phyloP scores from a whole-genome alignment of 2,888 invertebrate genomes.

The Osmoderma eremita region DNA sequence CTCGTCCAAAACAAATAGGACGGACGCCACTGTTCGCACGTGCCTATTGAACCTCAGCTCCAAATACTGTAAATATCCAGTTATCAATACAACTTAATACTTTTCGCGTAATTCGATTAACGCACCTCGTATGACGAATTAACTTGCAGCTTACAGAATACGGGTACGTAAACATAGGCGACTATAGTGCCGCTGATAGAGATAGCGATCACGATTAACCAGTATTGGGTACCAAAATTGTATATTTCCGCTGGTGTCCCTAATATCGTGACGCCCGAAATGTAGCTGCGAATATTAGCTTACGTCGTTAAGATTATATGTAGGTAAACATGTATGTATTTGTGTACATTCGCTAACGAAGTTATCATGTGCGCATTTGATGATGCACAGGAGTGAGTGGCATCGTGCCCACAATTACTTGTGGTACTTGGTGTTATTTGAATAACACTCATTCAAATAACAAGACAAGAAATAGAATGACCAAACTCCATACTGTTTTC shows the following conservation, averaged over 20 bases:
- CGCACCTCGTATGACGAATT: slow-evolving; percentile 85
- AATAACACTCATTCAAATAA: no score
- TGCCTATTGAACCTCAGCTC: slow-evolving; percentile 79
- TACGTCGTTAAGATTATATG: background rate
- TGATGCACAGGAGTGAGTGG: no score
- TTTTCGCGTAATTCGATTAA: slow-evolving; percentile 46
- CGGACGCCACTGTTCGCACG: slow-evolving; percentile 78
- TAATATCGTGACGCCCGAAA: slow-evolving; percentile 87
- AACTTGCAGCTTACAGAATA: slow-evolving; percentile 80
- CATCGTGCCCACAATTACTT: no score
- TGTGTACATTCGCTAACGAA: no score
- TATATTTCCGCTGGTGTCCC: slow-evolving; percentile 90
- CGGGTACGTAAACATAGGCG: slow-evolving; percentile 79
- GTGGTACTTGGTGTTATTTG: no score
- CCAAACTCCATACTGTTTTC: no score
- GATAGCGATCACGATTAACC: slow-evolving; percentile 78
- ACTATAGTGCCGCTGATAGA: slow-evolving; percentile 74
- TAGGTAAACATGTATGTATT: background rate
- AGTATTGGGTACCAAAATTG: slow-evolving; percentile 86
- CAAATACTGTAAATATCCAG: slow-evolving; percentile 70
- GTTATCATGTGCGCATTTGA: no score
- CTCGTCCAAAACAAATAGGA: slow-evolving; percentile 83
- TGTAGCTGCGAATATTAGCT: slow-evolving; percentile 71
- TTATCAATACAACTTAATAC: background rate
- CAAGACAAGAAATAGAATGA: no score